Conservation (phyloP, 2,888 invertebrate species). For the Calliphora vomitoria region DNA sequence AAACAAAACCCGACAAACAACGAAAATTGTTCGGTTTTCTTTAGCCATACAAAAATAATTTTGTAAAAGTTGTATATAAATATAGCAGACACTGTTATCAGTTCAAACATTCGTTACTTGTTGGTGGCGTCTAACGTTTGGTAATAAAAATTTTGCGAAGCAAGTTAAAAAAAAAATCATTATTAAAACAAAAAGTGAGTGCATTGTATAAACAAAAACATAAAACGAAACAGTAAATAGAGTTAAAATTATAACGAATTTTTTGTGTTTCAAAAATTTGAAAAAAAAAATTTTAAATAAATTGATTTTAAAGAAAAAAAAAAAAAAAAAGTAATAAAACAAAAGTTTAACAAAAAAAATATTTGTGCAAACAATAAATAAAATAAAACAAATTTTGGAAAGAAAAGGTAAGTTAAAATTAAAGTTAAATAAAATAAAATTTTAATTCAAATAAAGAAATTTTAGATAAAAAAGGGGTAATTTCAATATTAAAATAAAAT, state of each 20-base stretch:
- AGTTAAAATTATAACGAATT: constrained; percentile 31
- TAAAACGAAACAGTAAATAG: neutral
- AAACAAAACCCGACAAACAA: constrained; percentile 23
- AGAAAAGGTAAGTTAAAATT: constrained; percentile 9
- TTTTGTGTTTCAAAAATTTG: neutral
- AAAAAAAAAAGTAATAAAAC: too few relatives aligned
- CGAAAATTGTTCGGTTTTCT: constrained; percentile 6
- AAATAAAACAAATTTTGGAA: neutral
- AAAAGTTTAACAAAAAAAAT: neutral
- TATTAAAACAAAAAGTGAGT: neutral
- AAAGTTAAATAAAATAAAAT: neutral
- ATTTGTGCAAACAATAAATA: neutral
- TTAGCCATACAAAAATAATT: neutral
- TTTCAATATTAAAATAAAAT: too few relatives aligned
- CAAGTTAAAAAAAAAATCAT: constrained; percentile 20
- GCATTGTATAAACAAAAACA: neutral
- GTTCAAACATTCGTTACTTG: constrained; percentile 66
- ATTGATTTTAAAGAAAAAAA: too few relatives aligned
- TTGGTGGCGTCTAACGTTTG: constrained; percentile 67
- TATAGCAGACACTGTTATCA: constrained; percentile 54
- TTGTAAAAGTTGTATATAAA: constrained; percentile 60
- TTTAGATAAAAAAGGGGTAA: neutral
- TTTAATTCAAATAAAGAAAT: neutral
- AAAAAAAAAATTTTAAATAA: neutral
- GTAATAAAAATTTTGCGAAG: constrained; percentile 21